These are phyloP conservation scores for Galeopterus variegatus DNA, from an alignment of 2,113 vertebrate species.

Conservation along the genomic window DNA sequence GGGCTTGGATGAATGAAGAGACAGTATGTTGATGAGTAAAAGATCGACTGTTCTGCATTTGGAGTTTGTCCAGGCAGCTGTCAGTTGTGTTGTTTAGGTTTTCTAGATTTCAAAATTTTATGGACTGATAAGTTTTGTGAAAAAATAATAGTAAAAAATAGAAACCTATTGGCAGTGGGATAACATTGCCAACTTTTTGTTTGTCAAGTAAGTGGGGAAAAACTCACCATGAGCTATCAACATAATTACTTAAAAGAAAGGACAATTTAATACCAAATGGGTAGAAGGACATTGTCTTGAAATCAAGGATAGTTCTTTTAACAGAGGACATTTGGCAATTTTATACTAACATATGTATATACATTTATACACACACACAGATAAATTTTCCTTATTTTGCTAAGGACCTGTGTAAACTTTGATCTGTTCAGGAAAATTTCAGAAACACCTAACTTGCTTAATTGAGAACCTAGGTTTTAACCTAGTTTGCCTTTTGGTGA, in stretches of 20 bases:
- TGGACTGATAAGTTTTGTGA: not conserved
- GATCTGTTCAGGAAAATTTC: not conserved
- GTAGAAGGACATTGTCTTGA: not conserved
- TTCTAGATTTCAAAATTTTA: conserved; percentile 55
- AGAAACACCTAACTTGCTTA: not conserved
- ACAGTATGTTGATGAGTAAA: not conserved
- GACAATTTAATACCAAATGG: not conserved
- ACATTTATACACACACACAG: not conserved
- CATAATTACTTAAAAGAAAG: not conserved
- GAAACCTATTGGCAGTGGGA: not conserved
- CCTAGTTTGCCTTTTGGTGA: not conserved
- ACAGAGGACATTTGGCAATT: not conserved
- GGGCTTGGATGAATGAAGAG: not conserved
- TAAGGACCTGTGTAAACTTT: not conserved
- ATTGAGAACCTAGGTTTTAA: not conserved
- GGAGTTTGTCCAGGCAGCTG: not conserved
- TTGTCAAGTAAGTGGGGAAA: not conserved
- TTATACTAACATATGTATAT: rapidly evolving
- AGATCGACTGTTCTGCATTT: not conserved
- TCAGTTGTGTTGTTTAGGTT: not conserved
- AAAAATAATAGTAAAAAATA: not conserved
- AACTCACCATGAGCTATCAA: not conserved
- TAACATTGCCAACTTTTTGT: not conserved
- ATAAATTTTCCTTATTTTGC: not conserved
- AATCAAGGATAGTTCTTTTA: not conserved